Percentiles rank a stretch among this genome's conserved stretches.
Evolutionary conservation across 1,140 invertebrate genomes (phyloP).

Genomic region (Polypedilum pembai): DNA sequence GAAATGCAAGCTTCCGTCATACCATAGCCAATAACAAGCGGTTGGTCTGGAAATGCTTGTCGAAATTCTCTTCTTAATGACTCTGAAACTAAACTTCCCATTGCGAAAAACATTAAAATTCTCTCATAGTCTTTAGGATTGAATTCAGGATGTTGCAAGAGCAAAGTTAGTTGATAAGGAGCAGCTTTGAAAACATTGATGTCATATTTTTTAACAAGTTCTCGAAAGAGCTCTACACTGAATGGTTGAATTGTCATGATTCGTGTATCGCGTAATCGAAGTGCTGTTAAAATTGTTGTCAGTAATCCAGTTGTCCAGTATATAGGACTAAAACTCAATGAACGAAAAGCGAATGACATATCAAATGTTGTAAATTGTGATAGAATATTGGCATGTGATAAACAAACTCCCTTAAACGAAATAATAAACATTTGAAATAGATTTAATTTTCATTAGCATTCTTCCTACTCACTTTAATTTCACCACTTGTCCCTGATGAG

Average conservation of each 20-base stretch:
- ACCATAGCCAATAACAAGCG: not conserved
- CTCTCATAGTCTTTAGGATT: not conserved
- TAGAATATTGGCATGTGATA: conserved; percentile 40
- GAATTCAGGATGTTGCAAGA: conserved; percentile 37
- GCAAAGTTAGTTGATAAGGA: not conserved
- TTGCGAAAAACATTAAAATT: not conserved
- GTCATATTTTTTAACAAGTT: conserved; percentile 35
- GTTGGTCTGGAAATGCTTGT: not conserved
- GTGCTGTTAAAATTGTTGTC: conserved; percentile 34
- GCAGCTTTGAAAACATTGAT: not conserved
- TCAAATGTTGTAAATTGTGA: conserved; percentile 56
- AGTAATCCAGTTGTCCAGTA: conserved; percentile 41
- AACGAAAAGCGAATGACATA: conserved; percentile 58
- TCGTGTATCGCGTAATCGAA: conserved; percentile 30
- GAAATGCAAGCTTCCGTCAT: not conserved
- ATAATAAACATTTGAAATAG: conserved; percentile 52
- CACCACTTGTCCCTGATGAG: conserved; percentile 67
- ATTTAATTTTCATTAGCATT: no score
- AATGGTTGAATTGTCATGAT: conserved; percentile 32
- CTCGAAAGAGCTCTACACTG: conserved; percentile 37
- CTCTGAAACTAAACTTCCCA: not conserved
- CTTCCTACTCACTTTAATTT: not conserved
- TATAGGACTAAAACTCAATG: conserved; percentile 37
- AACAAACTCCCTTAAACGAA: conserved; percentile 51
- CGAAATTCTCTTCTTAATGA: not conserved